Evolutionary conservation across 2,113 vertebrate genomes (phyloP), one percentile per base, ranked within the genome.

Genomic region (Phaethon lepturus): DNA sequence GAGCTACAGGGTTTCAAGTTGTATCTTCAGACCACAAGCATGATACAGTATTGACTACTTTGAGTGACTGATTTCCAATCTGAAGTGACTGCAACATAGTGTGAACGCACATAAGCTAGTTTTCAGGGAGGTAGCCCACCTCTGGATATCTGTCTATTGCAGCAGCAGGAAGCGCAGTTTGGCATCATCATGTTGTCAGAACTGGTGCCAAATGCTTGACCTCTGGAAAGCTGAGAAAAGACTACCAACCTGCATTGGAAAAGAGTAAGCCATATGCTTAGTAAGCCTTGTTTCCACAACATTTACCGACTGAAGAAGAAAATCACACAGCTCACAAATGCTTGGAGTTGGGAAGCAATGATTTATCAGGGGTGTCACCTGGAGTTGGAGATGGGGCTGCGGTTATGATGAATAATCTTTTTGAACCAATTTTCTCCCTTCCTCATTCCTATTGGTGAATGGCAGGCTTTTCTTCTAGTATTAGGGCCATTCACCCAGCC

Each of bases 181-280:
- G 86, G 75, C 35, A 86, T 80, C 67, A 80, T 90, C 59, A 28
- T 28, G 28, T 81, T 7, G 1, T 93, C 67, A 94, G 71, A 55
- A 93, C 7, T 62, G 7, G 24, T 53, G 92, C 75, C 86, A 92
- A 93, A 31, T 45, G 16, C 42, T 88, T 92, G 71, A 93, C 82
- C 75, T 92, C 67, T 88, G 58, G 67, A 93, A 95, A 95, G 40
- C 53, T 80, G 50, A 60, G 49, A 88, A 92, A 88, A 93, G 49
- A 66, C 78, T 73, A 86, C 83, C 17, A 88, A 26, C 20, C 33
- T 86, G 50, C 13, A 23, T 0, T 42, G 62, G 45, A 62, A 88
- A 90, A 62, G 40, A 62, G 8, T 56, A 45, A 77, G 42, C 31
- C 12, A 1, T 60, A 56, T 69, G 42, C 72, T 88, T 83, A 88